phyloP scores from a whole-genome alignment of 2,113 vertebrate genomes.

The Fregata magnificens region DNA sequence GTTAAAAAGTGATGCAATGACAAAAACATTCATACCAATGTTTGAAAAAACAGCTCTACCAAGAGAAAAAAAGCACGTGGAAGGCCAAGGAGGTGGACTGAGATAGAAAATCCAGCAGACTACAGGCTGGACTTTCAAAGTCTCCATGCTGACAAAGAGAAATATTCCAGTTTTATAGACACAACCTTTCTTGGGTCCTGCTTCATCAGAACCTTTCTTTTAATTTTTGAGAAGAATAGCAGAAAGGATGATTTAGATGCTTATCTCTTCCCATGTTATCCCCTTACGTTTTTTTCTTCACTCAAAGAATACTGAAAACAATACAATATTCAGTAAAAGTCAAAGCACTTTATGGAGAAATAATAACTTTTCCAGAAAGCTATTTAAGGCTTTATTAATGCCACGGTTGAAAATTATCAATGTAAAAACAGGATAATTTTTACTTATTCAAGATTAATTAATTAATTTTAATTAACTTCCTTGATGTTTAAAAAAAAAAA shows the following conservation, averaged over 20 bases:
- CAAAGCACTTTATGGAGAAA: background rate
- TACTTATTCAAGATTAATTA: background rate
- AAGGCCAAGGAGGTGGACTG: background rate
- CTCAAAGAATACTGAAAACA: background rate
- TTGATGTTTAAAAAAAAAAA: background rate
- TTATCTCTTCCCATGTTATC: background rate
- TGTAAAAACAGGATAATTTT: background rate
- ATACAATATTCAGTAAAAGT: background rate
- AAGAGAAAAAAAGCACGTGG: background rate
- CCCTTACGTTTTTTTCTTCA: background rate
- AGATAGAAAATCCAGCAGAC: background rate
- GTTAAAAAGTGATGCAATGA: background rate
- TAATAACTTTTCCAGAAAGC: background rate
- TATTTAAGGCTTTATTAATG: background rate
- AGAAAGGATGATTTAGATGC: background rate
- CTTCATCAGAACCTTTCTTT: background rate
- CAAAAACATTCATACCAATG: background rate
- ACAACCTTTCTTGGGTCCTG: background rate
- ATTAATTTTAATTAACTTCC: too few species aligned
- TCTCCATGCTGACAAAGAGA: background rate
- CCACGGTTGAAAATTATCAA: background rate
- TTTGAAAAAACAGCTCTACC: background rate
- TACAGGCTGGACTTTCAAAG: background rate
- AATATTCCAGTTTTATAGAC: background rate
- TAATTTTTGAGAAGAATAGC: background rate